Base-by-base conservation (phyloP, 2,888 invertebrate species). In the Conomelus anceps region DNA sequence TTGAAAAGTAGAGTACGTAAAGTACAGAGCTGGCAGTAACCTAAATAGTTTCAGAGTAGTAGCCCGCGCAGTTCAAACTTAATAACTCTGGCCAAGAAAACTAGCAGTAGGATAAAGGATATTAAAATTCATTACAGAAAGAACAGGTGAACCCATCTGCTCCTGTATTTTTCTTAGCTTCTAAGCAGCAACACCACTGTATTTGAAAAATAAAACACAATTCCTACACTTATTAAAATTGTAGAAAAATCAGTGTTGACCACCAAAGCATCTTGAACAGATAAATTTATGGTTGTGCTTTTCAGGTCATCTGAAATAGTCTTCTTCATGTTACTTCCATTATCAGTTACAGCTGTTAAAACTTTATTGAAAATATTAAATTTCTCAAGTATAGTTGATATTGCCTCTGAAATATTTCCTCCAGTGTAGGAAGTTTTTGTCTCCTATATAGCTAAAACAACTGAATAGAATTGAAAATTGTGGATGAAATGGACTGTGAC, bases 401-500 rank as follows among this genome's bases (percentile, higher is more conserved):
- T 63, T n/a, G 63, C 63, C n/a, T n/a, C 7, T n/a, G 63, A 63
- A n/a, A 63, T 63, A 63, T 63, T 63, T n/a, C n/a, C 63, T 63
- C 63, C 63, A n/a, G 63, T 63, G 63, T 63, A n/a, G 7, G 63
- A 63, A 20, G n/a, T n/a, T 63, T 63, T 63, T 17, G 91, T 26
- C 91, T 92, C 91, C 89, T 89, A 88, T 1, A 91, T 92, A 0
- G 90, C 90, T 87, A 92, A 87, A 87, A 91, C 91, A 0, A 9
- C 88, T 3, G 91, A 24, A 17, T 85, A 87, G 22, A 91, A 86
- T 91, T 89, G 89, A 84, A 91, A 86, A 29, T 91, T 41, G 88
- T 89, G 89, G 85, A 91, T 91, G 90, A 92, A 92, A 91, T 92
- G 92, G 22, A 88, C 22, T 1, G 92, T 92, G 22, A 91, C 91